These are phyloP conservation scores for Himalopsyche kuldschensis DNA, from an alignment of 2,888 invertebrate genomes.

Conservation along the genomic window DNA sequence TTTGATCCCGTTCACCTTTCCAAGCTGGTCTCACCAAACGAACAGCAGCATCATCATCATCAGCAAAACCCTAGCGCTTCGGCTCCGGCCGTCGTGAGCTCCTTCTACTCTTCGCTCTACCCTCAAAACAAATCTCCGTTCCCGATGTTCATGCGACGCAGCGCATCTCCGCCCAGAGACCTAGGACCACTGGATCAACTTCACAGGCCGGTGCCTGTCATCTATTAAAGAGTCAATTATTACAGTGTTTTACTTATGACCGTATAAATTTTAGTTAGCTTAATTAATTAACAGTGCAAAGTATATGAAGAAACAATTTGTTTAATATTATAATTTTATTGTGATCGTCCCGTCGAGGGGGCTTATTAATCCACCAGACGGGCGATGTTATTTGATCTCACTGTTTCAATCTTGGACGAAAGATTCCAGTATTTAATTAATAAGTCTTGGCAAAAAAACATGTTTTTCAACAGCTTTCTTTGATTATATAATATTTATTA, in stretches of 20 bases:
- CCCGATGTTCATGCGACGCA: constrained; percentile 56
- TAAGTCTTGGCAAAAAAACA: not conserved
- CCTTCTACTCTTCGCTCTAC: constrained; percentile 71
- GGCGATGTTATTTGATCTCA: constrained; percentile 15
- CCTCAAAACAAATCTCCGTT: constrained; percentile 60
- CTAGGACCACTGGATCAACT: constrained; percentile 59
- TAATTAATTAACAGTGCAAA: constrained; percentile 25
- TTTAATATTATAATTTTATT: not conserved
- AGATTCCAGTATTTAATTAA: not conserved
- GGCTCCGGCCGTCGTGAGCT: constrained; percentile 66
- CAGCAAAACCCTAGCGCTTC: constrained; percentile 51
- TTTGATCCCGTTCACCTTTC: constrained; percentile 68
- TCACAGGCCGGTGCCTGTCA: constrained; percentile 70
- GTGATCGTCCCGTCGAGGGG: not conserved
- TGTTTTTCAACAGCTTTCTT: not conserved
- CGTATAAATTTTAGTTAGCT: constrained; percentile 35
- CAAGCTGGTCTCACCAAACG: constrained; percentile 56
- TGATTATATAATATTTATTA: not conserved
- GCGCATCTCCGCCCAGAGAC: constrained; percentile 52
- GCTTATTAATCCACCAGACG: not conserved
- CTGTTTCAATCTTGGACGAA: not conserved
- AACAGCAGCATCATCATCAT: constrained; percentile 53
- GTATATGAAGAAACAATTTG: not conserved
- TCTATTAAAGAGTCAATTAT: constrained; percentile 60
- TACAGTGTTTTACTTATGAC: not conserved